These are phyloP conservation scores for Drosophila monieri DNA, from an alignment of 2,888 invertebrate genomes.

Conservation along the genomic window DNA sequence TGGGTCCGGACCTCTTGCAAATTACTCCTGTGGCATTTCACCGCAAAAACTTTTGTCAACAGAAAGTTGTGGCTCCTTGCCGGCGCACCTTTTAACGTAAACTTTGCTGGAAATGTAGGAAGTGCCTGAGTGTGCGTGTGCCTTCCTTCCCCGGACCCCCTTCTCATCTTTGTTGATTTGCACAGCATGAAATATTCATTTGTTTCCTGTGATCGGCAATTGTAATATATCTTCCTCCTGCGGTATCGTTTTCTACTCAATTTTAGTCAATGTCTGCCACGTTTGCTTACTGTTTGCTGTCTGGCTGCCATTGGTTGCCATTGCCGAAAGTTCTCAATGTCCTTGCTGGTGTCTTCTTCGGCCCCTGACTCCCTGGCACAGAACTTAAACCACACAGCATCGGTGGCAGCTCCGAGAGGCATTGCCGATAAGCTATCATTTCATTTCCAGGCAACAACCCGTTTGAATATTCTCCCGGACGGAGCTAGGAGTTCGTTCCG, in stretches of 20 bases:
- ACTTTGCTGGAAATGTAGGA: constrained; percentile 53
- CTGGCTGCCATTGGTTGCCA: constrained; percentile 41
- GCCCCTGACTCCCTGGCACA: constrained; percentile 3
- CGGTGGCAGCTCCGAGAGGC: constrained; percentile 31
- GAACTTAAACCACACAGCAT: constrained; percentile 6
- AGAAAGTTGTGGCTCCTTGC: constrained; percentile 70
- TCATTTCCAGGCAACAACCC: constrained; percentile 57
- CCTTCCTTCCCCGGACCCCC: constrained; percentile 4
- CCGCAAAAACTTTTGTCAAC: constrained; percentile 79
- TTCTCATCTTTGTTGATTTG: constrained; percentile 64
- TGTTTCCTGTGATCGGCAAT: constrained; percentile 80
- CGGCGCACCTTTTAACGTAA: constrained; percentile 62
- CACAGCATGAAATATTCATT: constrained; percentile 80
- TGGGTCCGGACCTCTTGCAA: constrained; percentile 56
- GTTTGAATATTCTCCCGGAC: constrained; percentile 32
- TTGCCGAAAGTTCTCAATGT: constrained; percentile 55
- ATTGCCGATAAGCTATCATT: constrained; percentile 72
- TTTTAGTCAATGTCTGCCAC: constrained; percentile 72
- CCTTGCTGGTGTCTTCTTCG: constrained; percentile 27
- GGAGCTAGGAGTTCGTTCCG: constrained; percentile 9
- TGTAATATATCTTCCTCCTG: constrained; percentile 77
- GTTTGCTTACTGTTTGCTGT: constrained; percentile 64
- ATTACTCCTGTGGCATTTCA: constrained; percentile 79
- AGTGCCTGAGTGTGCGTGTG: constrained; percentile 34
- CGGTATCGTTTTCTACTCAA: constrained; percentile 78